These are phyloP conservation scores for Miniopterus natalensis DNA, from an alignment of 2,113 vertebrate genomes.

Conservation along the genomic window DNA sequence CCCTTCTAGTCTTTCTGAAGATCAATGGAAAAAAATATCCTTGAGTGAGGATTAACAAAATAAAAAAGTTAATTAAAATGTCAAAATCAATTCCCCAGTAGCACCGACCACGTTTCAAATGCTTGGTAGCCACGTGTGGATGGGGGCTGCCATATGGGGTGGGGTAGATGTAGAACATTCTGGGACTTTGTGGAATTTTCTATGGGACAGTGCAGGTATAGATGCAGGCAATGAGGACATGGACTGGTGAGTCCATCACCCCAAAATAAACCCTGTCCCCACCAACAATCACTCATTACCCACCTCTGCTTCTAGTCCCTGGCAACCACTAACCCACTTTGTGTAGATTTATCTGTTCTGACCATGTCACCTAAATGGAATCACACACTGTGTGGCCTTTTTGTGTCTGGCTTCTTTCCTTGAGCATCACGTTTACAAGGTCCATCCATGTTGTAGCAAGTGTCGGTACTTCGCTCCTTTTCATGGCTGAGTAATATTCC, in stretches of 20 bases:
- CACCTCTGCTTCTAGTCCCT: not conserved
- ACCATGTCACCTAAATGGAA: fast-evolving
- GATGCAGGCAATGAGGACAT: fast-evolving
- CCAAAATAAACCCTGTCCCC: not conserved
- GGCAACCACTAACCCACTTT: fast-evolving
- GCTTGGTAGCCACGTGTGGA: not conserved
- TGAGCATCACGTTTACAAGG: fast-evolving
- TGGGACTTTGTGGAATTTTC: not conserved
- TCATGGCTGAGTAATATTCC: not conserved
- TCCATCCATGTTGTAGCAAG: fast-evolving
- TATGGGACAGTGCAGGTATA: not conserved
- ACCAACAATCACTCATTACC: too few species aligned
- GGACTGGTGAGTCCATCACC: not conserved
- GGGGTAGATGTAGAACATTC: not conserved
- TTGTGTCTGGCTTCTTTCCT: not conserved
- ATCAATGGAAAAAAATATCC: too few species aligned
- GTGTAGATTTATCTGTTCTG: fast-evolving
- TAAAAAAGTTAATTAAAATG: not conserved
- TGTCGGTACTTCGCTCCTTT: not conserved
- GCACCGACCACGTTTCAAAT: not conserved
- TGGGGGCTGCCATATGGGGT: not conserved
- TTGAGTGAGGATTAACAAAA: too few species aligned
- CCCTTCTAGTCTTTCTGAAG: too few species aligned
- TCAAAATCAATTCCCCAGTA: not conserved
- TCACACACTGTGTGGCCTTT: fast-evolving